A percentile compares a stretch with the other conserved stretches of the same genome.
These are phyloP conservation scores for Brachyalestes nurse DNA, from an alignment of 2,797 vertebrate species.

Conservation along the genomic window DNA sequence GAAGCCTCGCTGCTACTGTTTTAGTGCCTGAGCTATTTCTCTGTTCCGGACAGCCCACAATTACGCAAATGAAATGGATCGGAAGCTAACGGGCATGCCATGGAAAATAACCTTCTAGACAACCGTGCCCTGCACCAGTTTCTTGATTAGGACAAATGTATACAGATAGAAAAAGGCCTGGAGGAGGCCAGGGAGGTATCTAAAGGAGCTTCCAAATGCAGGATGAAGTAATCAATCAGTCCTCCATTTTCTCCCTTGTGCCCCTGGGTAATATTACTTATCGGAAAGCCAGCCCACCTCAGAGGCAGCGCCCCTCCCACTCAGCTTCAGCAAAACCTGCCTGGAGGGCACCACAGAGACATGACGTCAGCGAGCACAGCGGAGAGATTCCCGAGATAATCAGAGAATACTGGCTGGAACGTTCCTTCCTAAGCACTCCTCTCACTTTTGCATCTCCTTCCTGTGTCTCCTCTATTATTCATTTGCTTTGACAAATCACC, in stretches of 20 bases:
- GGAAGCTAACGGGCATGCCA: conserved; percentile 55
- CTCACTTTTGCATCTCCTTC: conserved; percentile 56
- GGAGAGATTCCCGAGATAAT: conserved; percentile 52
- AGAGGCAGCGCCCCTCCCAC: conserved; percentile 23
- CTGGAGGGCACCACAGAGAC: conserved; percentile 44
- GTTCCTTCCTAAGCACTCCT: conserved; percentile 46
- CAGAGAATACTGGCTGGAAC: neutral
- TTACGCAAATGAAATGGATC: conserved; percentile 69
- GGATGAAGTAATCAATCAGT: conserved; percentile 68
- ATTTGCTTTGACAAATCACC: conserved; percentile 59
- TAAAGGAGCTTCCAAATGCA: conserved; percentile 26
- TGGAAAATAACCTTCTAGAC: conserved; percentile 64
- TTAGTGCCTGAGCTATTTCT: conserved; percentile 41
- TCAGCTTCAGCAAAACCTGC: conserved; percentile 1
- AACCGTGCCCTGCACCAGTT: conserved; percentile 46
- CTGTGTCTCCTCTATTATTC: conserved; percentile 66
- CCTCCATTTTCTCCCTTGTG: conserved; percentile 53
- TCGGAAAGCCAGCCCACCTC: conserved; percentile 45
- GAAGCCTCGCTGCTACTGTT: conserved; percentile 25
- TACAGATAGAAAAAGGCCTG: conserved; percentile 61
- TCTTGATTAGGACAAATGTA: conserved; percentile 64
- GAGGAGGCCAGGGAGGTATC: neutral
- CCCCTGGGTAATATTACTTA: conserved; percentile 58
- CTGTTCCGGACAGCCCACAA: conserved; percentile 64
- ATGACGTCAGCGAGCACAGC: conserved; percentile 42